Percentiles rank a stretch among this genome's conserved stretches.
These are phyloP conservation scores for Podarcis lilfordi DNA, from an alignment of 2,797 vertebrate species.

Conservation along the genomic window DNA sequence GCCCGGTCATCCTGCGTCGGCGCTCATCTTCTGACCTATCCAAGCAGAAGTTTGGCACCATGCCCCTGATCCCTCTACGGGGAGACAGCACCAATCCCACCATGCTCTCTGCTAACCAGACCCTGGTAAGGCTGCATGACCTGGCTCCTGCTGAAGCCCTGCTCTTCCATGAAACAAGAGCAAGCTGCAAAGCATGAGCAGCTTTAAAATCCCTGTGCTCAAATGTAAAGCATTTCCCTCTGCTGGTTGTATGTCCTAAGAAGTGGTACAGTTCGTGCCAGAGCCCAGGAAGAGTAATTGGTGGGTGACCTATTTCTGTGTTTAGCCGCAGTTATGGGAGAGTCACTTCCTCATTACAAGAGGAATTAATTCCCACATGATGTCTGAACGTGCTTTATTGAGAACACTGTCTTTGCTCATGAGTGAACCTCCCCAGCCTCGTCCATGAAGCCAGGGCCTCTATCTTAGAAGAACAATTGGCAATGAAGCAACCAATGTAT, in stretches of 20 bases:
- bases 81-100: constrained; percentile 91
- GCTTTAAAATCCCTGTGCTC: background rate
- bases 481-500: background rate
- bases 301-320: background rate
- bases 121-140: constrained; percentile 82
- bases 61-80: constrained; percentile 93
- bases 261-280: background rate
- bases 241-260: too few species aligned
- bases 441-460: background rate
- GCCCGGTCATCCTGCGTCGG: constrained; percentile 86
- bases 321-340: background rate
- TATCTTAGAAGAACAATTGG: background rate
- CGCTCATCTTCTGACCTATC: constrained; percentile 91
- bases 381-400: background rate
- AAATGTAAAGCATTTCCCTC: background rate
- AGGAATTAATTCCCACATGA: background rate
- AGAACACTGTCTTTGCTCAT: background rate
- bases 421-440: background rate
- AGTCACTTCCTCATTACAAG: background rate
- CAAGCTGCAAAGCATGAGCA: background rate
- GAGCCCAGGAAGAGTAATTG: background rate
- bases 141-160: background rate
- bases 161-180: background rate
- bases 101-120: constrained; percentile 95
- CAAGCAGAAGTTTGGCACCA: constrained; percentile 96